These are phyloP conservation scores for Petrocephalus sullivani DNA, from an alignment of 2,797 vertebrate genomes.

Conservation along the genomic window DNA sequence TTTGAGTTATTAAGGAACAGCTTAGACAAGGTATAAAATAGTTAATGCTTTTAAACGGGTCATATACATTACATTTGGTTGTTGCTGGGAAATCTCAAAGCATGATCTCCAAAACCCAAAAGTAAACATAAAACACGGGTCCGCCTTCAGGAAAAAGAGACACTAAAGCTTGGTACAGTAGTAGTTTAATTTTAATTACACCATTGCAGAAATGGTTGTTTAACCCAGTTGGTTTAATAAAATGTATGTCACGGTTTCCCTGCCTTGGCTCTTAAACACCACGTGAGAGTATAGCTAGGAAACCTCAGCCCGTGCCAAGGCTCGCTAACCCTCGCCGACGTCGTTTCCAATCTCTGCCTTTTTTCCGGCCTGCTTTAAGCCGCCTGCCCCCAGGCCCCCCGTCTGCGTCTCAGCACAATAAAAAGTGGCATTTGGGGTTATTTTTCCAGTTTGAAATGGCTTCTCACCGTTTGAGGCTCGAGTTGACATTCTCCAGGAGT, in stretches of 20 bases:
- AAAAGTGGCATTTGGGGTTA: constrained; percentile 53
- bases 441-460: constrained; percentile 53
- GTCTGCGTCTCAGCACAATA: constrained; percentile 17
- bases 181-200: neutral
- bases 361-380: neutral
- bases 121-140: neutral
- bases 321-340: neutral
- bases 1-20: neutral
- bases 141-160: neutral
- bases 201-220: neutral
- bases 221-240: neutral
- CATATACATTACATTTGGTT: neutral
- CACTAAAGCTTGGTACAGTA: neutral
- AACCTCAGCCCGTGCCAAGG: neutral
- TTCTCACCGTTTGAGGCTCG: constrained; percentile 52
- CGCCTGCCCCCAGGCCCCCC: neutral
- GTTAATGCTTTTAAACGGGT: neutral
- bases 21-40: neutral
- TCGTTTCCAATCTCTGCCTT: neutral
- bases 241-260: neutral
- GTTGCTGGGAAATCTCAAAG: neutral
- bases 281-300: too few species aligned
- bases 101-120: neutral
- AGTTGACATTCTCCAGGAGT: constrained; percentile 71
- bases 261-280: neutral